Evolutionary conservation across 2,113 vertebrate species (phyloP).

Genomic region (Anhinga anhinga): DNA sequence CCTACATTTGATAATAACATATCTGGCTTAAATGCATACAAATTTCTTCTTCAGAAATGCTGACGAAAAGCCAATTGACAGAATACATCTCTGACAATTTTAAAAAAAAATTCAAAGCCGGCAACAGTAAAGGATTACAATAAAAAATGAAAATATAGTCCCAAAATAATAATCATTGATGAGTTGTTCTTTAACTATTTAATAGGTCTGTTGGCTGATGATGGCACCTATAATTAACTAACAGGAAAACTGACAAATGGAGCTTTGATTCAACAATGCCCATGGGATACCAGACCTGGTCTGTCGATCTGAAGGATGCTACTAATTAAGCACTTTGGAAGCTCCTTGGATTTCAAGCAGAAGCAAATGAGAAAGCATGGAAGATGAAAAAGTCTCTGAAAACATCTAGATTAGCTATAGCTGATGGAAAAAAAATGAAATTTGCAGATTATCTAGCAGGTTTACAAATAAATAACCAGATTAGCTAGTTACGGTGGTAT

Average conservation of each 20-base stretch:
- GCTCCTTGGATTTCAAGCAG: background rate
- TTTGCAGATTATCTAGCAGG: constrained; percentile 10
- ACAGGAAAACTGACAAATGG: background rate
- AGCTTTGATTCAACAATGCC: background rate
- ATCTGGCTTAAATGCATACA: background rate
- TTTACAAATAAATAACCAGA: background rate
- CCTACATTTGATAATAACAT: background rate
- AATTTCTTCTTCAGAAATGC: background rate
- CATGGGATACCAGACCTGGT: background rate
- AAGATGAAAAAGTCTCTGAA: background rate
- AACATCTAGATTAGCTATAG: background rate
- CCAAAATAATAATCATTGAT: background rate
- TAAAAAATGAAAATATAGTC: background rate
- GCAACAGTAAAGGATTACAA: background rate
- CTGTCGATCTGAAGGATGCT: background rate
- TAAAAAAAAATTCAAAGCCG: background rate
- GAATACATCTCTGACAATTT: background rate
- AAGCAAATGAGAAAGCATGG: background rate
- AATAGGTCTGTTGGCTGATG: background rate
- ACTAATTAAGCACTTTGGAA: background rate
- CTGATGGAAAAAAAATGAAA: background rate
- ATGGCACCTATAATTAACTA: background rate
- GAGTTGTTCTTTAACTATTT: background rate
- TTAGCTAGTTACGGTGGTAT: background rate
- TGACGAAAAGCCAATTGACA: background rate